Percentiles rank a stretch among this genome's conserved stretches.
Conservation (phyloP, 2,888 invertebrate species). For the Harpalus rubripes region DNA sequence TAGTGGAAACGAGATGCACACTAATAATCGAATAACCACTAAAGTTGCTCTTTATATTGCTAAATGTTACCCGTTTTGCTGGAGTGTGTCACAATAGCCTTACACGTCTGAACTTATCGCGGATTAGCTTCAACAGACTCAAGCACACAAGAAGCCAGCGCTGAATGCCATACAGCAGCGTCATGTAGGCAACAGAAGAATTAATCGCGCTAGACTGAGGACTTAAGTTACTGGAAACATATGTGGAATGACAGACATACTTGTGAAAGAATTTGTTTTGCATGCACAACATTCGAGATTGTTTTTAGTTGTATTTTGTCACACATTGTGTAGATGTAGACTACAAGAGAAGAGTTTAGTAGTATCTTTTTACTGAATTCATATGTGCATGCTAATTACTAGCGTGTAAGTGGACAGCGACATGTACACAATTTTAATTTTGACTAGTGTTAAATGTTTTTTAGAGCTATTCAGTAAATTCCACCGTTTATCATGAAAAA, state of each 20-base stretch:
- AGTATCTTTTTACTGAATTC: slow-evolving; percentile 7
- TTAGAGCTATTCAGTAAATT: too few species aligned
- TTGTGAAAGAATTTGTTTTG: not conserved
- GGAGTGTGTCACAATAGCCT: slow-evolving; percentile 7
- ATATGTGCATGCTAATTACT: slow-evolving; percentile 13
- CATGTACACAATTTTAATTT: slow-evolving; percentile 21
- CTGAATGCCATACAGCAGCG: slow-evolving; percentile 13
- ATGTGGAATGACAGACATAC: slow-evolving; percentile 40
- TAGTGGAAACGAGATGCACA: not conserved
- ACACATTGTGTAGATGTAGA: slow-evolving; percentile 9
- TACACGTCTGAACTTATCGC: not conserved
- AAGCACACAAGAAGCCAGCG: not conserved
- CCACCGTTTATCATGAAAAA: too few species aligned
- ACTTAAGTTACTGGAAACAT: slow-evolving; percentile 45
- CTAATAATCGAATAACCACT: slow-evolving; percentile 2
- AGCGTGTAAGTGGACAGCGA: not conserved
- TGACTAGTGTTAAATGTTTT: not conserved
- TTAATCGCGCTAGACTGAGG: slow-evolving; percentile 42
- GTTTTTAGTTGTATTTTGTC: slow-evolving; percentile 4
- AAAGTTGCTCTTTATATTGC: not conserved
- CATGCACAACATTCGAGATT: not conserved
- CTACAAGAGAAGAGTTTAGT: slow-evolving; percentile 10
- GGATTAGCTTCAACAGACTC: not conserved
- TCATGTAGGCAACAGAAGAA: slow-evolving; percentile 21
- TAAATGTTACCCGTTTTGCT: not conserved